phyloP scores from a whole-genome alignment of 2,797 vertebrate species.

The Hyperoplus immaculatus region DNA sequence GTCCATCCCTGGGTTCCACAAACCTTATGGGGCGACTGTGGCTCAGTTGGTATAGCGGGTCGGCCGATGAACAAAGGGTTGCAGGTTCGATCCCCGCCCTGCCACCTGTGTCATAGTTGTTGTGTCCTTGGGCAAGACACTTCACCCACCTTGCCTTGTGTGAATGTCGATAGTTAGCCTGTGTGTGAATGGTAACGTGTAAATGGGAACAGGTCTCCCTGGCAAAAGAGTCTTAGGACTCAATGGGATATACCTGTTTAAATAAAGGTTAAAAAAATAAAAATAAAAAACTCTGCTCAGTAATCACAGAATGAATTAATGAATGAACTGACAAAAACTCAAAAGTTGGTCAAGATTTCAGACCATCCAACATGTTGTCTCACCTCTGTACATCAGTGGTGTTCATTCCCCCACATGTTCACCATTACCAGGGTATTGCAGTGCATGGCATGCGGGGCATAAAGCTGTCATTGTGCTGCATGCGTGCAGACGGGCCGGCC shows the following conservation, averaged over 20 bases:
- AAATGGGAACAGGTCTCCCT: no score
- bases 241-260: no score
- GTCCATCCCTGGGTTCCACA: not conserved
- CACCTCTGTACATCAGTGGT: conserved; percentile 11
- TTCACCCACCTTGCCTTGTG: no score
- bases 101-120: no score
- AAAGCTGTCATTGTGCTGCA: conserved; percentile 74
- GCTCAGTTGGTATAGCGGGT: no score
- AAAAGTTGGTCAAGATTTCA: conserved; percentile 10
- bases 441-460: conserved; percentile 52
- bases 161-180: no score
- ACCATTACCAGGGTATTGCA: conserved; percentile 33
- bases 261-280: no score
- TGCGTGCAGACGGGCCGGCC: conserved; percentile 43
- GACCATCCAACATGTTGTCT: conserved; percentile 19
- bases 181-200: no score
- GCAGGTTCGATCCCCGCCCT: no score
- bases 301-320: conserved; percentile 24
- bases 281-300: not conserved
- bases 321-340: not conserved
- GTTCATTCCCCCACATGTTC: conserved; percentile 22
- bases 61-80: no score
- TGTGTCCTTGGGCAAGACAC: no score
- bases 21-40: not conserved
- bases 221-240: no score